Conservation (phyloP, 2,797 vertebrate genomes). For the Cuniculus paca region DNA sequence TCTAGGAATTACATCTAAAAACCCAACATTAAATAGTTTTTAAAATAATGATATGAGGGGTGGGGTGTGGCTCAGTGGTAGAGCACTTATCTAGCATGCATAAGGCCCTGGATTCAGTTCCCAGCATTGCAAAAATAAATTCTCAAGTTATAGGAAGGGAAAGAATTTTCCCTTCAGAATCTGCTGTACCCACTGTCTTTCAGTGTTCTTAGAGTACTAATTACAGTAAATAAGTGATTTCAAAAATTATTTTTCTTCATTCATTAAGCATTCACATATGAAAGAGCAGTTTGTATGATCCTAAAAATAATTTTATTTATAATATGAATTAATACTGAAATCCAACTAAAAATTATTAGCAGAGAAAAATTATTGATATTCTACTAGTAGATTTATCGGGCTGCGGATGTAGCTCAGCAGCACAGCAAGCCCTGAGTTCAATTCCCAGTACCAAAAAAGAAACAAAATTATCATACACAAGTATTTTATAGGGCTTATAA, state of each 20-base stretch:
- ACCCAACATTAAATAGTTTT: slow-evolving; percentile 10
- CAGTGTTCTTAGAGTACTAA: neutral
- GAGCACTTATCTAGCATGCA: no score
- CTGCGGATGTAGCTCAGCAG: no score
- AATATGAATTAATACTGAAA: slow-evolving; percentile 54
- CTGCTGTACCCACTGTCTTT: neutral
- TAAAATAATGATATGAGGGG: neutral
- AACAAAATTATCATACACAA: slow-evolving; percentile 52
- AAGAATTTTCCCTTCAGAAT: slow-evolving; percentile 54
- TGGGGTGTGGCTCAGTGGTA: neutral
- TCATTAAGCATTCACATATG: slow-evolving; percentile 4
- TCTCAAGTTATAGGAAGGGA: neutral
- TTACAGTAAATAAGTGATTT: slow-evolving; percentile 23
- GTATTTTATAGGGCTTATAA: neutral
- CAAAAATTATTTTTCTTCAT: slow-evolving; percentile 50
- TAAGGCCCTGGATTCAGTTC: no score
- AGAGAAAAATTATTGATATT: slow-evolving; percentile 50
- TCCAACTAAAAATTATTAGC: slow-evolving; percentile 24
- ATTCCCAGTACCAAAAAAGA: neutral
- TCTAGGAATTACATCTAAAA: slow-evolving; percentile 37
- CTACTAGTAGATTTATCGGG: neutral
- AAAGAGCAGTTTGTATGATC: slow-evolving; percentile 63
- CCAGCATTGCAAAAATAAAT: no score
- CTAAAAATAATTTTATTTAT: slow-evolving; percentile 59
- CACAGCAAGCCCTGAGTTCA: no score